Conservation (phyloP, 1,140 invertebrate genomes). For the Calliphora vicina region DNA sequence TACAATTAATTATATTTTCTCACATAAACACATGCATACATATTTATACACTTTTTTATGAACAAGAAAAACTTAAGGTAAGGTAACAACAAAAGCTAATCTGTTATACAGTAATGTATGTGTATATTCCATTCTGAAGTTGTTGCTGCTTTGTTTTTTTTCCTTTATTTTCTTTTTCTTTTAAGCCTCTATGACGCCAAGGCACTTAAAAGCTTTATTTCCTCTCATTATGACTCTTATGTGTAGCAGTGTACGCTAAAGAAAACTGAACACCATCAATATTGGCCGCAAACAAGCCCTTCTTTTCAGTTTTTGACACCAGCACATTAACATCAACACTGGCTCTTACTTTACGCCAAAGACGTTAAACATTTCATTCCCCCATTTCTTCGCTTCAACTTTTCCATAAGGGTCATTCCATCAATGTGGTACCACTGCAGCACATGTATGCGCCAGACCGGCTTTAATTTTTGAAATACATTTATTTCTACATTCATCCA, state of each 20-base stretch:
- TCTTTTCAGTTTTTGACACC: slow-evolving; percentile 20
- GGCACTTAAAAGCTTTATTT: slow-evolving; percentile 59
- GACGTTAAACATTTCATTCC: not conserved
- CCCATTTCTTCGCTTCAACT: not conserved
- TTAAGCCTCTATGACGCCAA: slow-evolving; percentile 59
- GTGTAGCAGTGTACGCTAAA: not conserved
- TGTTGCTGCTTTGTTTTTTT: too few species aligned
- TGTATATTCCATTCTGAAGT: not conserved
- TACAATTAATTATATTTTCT: not conserved
- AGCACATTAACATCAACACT: slow-evolving; percentile 27
- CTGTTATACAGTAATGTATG: not conserved
- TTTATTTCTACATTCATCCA: not conserved
- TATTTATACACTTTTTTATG: not conserved
- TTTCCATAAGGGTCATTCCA: slow-evolving; percentile 21
- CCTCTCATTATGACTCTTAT: not conserved
- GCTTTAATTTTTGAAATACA: not conserved
- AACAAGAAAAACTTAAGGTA: not conserved
- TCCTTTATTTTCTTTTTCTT: not conserved
- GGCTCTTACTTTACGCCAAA: not conserved
- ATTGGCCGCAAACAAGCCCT: not conserved
- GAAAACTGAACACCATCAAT: slow-evolving; percentile 6
- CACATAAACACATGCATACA: not conserved
- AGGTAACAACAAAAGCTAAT: not conserved
- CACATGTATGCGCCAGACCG: not conserved
- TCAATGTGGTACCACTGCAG: not conserved